Conservation (phyloP, 2,888 invertebrate genomes). For the Epiblema foenella region DNA sequence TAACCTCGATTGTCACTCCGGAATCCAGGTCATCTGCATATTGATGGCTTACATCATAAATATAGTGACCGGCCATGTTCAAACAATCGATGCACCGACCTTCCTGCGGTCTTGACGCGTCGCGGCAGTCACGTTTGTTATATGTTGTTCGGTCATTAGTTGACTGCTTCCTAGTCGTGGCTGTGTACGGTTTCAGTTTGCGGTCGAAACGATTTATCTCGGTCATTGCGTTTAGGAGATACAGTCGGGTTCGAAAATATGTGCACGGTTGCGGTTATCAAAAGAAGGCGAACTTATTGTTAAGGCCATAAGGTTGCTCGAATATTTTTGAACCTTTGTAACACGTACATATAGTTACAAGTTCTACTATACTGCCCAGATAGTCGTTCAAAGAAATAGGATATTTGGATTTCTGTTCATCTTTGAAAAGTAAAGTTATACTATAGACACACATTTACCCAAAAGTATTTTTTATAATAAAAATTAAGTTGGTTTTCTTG, state of each 20-base stretch:
- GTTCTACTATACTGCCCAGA: too few relatives aligned
- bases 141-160: conserved; percentile 40
- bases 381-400: too few relatives aligned
- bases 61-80: conserved; percentile 16
- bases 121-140: conserved; percentile 38
- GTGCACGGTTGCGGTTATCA: too few relatives aligned
- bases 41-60: conserved; percentile 23
- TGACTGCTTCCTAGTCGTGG: conserved; percentile 36
- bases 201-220: conserved; percentile 34
- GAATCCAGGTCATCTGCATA: conserved; percentile 32
- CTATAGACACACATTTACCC: too few relatives aligned
- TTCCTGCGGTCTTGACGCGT: conserved; percentile 38
- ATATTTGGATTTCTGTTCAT: neutral
- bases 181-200: conserved; percentile 32
- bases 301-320: too few relatives aligned
- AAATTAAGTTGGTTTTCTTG: too few relatives aligned
- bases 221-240: conserved; percentile 8
- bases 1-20: conserved; percentile 23
- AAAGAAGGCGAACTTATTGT: too few relatives aligned
- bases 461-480: too few relatives aligned
- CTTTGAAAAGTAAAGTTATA: too few relatives aligned
- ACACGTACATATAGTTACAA: too few relatives aligned
- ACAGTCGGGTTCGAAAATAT: neutral
- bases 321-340: too few relatives aligned
- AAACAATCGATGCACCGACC: conserved; percentile 38